These are phyloP conservation scores for Tragelaphus scriptus DNA, from an alignment of 2,113 vertebrate species.

Conservation along the genomic window DNA sequence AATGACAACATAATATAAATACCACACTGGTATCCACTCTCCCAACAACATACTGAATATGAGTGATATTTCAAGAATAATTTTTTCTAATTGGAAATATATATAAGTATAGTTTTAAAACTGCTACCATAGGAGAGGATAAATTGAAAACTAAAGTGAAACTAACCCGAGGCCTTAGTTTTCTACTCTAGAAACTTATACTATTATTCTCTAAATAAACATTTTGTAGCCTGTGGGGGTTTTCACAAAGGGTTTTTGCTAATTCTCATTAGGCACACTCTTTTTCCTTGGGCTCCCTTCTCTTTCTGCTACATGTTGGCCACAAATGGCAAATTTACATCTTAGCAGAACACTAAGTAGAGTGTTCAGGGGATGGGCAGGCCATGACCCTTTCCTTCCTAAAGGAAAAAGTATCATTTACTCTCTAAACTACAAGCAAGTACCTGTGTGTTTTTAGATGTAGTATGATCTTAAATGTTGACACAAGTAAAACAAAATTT, in stretches of 20 bases:
- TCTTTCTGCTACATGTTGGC: not conserved
- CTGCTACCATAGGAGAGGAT: not conserved
- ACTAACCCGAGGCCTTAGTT: not conserved
- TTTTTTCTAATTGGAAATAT: not conserved
- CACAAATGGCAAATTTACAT: not conserved
- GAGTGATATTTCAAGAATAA: not conserved
- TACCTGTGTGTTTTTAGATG: not conserved
- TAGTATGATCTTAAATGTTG: not conserved
- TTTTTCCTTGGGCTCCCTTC: not conserved
- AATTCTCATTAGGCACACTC: not conserved
- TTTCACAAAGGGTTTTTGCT: constrained; percentile 6
- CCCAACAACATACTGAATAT: not conserved
- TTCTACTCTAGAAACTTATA: not conserved
- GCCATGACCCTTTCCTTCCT: not conserved
- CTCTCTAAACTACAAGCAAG: not conserved
- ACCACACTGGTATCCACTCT: not conserved
- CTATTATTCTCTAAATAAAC: not conserved
- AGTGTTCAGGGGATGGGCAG: not conserved
- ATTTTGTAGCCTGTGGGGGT: not conserved
- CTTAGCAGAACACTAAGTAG: not conserved
- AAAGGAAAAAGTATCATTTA: not conserved
- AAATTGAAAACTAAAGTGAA: not conserved
- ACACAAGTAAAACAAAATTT: constrained; percentile 13
- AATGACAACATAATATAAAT: not conserved
- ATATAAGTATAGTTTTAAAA: not conserved